phyloP scores from a whole-genome alignment of 2,797 vertebrate species.

The Chaetodon trifasciatus region DNA sequence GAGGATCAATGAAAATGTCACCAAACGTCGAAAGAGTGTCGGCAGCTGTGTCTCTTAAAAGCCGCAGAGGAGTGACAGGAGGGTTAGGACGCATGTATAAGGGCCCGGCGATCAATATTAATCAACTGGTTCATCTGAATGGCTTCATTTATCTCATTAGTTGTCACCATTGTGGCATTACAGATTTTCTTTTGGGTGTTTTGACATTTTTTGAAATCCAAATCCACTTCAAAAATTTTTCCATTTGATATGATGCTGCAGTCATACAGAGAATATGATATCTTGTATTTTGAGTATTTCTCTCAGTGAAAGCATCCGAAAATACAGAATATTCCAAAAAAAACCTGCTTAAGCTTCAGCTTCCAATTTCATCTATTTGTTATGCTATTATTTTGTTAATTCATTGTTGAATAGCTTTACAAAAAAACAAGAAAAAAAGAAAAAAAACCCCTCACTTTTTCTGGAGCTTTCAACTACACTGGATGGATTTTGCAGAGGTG shows the following conservation, averaged over 20 bases:
- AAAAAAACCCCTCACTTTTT: background rate
- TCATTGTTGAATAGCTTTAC: background rate
- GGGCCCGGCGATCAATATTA: conserved; percentile 17
- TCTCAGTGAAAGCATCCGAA: background rate
- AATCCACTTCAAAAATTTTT: background rate
- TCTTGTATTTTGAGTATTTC: background rate
- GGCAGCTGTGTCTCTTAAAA: conserved; percentile 70
- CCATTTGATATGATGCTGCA: background rate
- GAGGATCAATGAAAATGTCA: conserved; percentile 78
- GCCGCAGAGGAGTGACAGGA: conserved; percentile 40
- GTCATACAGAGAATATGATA: background rate
- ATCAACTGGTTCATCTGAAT: background rate
- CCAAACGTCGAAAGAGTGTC: conserved; percentile 77
- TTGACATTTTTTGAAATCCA: background rate
- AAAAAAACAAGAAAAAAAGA: background rate
- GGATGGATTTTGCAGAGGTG: too few relatives aligned
- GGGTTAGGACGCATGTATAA: conserved; percentile 5
- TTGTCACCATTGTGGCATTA: background rate
- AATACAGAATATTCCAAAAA: background rate
- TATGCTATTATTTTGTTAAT: background rate
- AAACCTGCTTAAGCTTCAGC: too few relatives aligned
- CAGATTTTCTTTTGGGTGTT: background rate
- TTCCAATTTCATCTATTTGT: background rate
- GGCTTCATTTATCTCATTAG: background rate
- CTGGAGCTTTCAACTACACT: background rate